phyloP scores from a whole-genome alignment of 1,140 invertebrate genomes.

The Aphis craccivora region DNA sequence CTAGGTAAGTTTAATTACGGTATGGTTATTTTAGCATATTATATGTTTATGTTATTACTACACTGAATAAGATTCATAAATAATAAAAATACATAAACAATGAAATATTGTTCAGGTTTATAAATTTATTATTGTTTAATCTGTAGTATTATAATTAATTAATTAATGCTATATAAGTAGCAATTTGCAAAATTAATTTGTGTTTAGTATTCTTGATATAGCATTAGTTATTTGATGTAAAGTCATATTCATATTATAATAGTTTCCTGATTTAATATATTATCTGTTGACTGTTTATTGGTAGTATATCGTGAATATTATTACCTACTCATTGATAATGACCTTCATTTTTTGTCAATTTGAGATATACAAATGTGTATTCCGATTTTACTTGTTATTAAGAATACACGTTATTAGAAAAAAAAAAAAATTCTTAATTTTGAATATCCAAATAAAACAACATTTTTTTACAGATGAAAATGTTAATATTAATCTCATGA shows the following conservation, averaged over 20 bases:
- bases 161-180: background rate
- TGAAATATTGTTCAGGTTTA: background rate
- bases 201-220: background rate
- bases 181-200: background rate
- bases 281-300: background rate
- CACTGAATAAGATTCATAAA: background rate
- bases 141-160: too few species aligned
- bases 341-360: background rate
- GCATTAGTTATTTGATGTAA: background rate
- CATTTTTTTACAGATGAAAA: background rate
- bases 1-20: background rate
- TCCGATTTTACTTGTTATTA: background rate
- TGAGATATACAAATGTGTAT: background rate
- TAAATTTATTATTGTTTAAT: background rate
- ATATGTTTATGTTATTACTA: background rate
- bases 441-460: background rate
- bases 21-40: background rate
- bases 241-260: background rate
- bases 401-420: background rate
- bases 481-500: background rate
- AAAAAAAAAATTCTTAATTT: background rate
- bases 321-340: background rate
- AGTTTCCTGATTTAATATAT: background rate
- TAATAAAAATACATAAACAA: background rate
- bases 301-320: background rate